Evolutionary conservation across 2,113 vertebrate species (phyloP).

Genomic region (Reinhardtius hippoglossoides): DNA sequence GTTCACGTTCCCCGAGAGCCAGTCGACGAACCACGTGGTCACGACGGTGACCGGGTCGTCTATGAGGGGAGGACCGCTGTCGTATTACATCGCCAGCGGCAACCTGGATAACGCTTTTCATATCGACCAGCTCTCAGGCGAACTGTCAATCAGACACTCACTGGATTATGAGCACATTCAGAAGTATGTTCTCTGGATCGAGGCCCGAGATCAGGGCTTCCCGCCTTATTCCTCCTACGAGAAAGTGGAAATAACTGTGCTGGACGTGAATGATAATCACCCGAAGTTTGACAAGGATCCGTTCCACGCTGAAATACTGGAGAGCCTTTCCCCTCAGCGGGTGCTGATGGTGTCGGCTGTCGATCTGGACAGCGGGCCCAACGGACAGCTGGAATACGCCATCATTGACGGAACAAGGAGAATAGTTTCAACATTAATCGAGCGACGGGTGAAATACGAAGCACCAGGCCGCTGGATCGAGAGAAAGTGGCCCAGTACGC

Average conservation of each 20-base stretch:
- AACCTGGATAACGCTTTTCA: slow-evolving; percentile 92
- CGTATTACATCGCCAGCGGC: slow-evolving; percentile 94
- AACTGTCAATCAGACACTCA: slow-evolving; percentile 86
- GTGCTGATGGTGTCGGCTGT: slow-evolving; percentile 88
- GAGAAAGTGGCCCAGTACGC: slow-evolving; percentile 88
- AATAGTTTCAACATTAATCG: slow-evolving; percentile 91
- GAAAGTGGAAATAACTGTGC: slow-evolving; percentile 88
- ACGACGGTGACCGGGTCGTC: slow-evolving; percentile 89
- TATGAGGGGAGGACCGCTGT: slow-evolving; percentile 89
- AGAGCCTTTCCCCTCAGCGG: slow-evolving; percentile 91
- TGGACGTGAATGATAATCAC: slow-evolving; percentile 94
- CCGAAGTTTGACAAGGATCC: slow-evolving; percentile 91
- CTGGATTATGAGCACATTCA: slow-evolving; percentile 94
- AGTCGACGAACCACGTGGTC: slow-evolving; percentile 87
- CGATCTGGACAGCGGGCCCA: slow-evolving; percentile 91
- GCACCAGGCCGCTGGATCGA: slow-evolving; percentile 89
- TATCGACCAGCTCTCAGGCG: slow-evolving; percentile 92
- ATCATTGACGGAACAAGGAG: slow-evolving; percentile 91
- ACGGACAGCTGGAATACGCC: slow-evolving; percentile 91
- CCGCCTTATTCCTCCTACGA: slow-evolving; percentile 96
- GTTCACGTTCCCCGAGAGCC: slow-evolving; percentile 93
- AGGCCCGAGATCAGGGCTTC: slow-evolving; percentile 94
- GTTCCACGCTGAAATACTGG: slow-evolving; percentile 88
- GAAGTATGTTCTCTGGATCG: slow-evolving; percentile 94
- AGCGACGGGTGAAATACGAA: slow-evolving; percentile 92